A percentile compares a stretch with the other conserved stretches of the same genome.
Evolutionary conservation across 2,888 invertebrate genomes (phyloP).

Genomic region (Mimachlamys varia): DNA sequence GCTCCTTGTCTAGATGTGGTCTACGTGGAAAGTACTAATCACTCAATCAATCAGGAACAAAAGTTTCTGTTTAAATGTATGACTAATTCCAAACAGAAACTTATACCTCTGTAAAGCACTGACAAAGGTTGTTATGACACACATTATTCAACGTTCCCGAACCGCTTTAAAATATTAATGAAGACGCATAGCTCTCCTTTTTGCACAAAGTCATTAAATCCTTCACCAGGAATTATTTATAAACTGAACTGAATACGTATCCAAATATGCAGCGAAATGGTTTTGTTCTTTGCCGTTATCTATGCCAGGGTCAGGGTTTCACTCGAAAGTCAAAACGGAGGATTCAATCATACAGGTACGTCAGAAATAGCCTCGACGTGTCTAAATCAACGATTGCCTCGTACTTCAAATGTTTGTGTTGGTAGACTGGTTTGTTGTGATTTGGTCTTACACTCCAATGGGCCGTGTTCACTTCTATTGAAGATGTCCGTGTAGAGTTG

Average conservation of each 20-base stretch:
- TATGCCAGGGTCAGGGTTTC: background rate
- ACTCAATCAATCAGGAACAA: background rate
- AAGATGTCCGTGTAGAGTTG: background rate
- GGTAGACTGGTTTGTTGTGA: background rate
- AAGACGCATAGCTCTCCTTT: background rate
- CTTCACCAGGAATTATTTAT: background rate
- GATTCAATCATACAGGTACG: background rate
- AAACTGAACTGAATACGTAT: background rate
- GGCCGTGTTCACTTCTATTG: background rate
- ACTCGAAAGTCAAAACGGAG: background rate
- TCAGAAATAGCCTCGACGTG: background rate
- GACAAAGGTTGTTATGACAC: background rate
- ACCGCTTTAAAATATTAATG: background rate
- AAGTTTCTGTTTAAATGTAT: background rate
- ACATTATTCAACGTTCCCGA: background rate
- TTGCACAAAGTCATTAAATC: background rate
- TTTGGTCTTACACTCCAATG: background rate
- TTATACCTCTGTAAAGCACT: background rate
- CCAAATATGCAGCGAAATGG: background rate
- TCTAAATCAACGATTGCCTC: background rate
- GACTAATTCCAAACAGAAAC: background rate
- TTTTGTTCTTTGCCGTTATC: background rate
- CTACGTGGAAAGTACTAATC: background rate
- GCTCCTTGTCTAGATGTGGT: background rate
- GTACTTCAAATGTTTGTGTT: constrained; percentile 13